Evolutionary conservation across 2,797 vertebrate genomes (phyloP).

Genomic region (Sebastes kiyomatsui): DNA sequence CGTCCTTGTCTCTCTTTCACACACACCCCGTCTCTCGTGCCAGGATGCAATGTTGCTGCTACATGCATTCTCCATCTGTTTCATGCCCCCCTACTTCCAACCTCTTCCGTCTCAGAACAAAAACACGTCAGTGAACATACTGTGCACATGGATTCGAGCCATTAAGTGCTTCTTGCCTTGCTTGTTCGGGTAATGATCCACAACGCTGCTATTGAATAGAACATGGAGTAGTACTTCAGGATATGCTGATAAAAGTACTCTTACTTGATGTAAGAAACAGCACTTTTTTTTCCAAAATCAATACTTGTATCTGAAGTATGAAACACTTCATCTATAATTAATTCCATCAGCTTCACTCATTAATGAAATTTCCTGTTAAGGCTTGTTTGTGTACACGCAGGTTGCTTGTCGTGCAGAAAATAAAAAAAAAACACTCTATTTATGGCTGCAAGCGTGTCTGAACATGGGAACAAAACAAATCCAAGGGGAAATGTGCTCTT

Average conservation of each 20-base stretch:
- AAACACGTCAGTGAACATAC: conserved; percentile 49
- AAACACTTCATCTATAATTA: conserved; percentile 18
- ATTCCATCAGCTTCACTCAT: conserved; percentile 30
- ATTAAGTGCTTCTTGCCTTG: conserved; percentile 39
- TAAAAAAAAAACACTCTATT: not conserved
- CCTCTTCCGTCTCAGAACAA: conserved; percentile 41
- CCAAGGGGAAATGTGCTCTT: not conserved
- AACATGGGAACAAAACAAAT: conserved; percentile 6
- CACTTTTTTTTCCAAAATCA: conserved; percentile 2
- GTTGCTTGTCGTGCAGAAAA: conserved; percentile 24
- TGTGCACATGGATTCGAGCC: conserved; percentile 55
- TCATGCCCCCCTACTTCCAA: conserved; percentile 39
- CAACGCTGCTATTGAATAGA: conserved; percentile 10
- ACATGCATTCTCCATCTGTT: conserved; percentile 75
- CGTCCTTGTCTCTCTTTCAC: not conserved
- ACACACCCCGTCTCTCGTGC: conserved; percentile 3
- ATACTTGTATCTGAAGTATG: not conserved
- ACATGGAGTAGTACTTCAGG: conserved; percentile 4
- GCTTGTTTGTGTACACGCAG: conserved; percentile 15
- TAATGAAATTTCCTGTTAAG: conserved; percentile 15
- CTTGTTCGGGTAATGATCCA: conserved; percentile 47
- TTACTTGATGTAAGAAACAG: conserved; percentile 4
- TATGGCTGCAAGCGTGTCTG: not conserved
- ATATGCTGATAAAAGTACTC: conserved; percentile 25
- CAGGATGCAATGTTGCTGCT: conserved; percentile 52